A percentile compares a stretch with the other conserved stretches of the same genome.
Conservation (phyloP, 2,113 vertebrate genomes). For the Tupaia tana region DNA sequence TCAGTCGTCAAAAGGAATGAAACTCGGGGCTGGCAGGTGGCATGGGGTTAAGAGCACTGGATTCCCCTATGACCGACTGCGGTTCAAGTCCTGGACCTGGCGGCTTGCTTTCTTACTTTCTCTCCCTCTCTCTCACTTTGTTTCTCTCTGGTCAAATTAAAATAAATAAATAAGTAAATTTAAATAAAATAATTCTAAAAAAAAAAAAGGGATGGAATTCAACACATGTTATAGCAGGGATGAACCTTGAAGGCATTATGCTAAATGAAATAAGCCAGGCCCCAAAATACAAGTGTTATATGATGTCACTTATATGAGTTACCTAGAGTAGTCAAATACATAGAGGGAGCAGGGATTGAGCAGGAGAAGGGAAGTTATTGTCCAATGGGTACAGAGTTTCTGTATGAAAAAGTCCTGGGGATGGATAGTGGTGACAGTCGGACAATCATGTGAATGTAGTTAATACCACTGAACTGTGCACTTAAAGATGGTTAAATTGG, state of each 20-base stretch:
- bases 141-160: too few relatives aligned
- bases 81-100: too few relatives aligned
- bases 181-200: too few relatives aligned
- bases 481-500: slow-evolving; percentile 15
- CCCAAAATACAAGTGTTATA: neutral
- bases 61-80: too few relatives aligned
- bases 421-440: neutral
- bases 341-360: neutral
- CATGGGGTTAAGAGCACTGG: too few relatives aligned
- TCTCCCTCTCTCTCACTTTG: too few relatives aligned
- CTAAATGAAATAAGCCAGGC: neutral
- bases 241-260: neutral
- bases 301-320: neutral
- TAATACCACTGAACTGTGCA: neutral
- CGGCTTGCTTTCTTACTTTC: too few relatives aligned
- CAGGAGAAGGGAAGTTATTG: neutral
- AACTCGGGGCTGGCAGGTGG: neutral
- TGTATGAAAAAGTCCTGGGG: neutral
- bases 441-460: neutral
- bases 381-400: neutral
- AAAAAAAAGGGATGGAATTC: neutral
- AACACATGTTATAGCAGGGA: neutral
- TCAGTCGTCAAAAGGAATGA: neutral
- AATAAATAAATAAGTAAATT: too few relatives aligned
- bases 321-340: neutral